Base-by-base conservation (phyloP, 2,888 invertebrate genomes). In the Drosophila paramelanica region DNA sequence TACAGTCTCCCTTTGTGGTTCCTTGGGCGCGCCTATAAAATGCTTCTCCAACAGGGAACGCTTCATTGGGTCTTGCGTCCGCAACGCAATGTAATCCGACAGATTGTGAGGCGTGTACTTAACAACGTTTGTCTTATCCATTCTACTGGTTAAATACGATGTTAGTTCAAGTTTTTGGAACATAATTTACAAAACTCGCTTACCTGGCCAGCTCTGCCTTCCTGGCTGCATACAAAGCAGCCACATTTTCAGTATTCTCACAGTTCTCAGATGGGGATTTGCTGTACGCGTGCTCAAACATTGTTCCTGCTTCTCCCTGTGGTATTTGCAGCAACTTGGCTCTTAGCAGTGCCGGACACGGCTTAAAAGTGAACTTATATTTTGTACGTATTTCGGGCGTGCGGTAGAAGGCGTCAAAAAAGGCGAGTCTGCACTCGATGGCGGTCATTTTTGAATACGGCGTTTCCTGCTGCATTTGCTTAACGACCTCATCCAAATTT, bases 391-490 rank as follows among this genome's bases (percentile, higher is more conserved):
- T 53, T 10, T 46, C 36, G 1, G 77, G 71, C 10, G 14, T 50
- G 1, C 50, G 58, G 27, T 79, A 79, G 51, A 79, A 79, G 0
- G 70, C 62, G 6, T 71, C 25, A 23, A 43, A 79, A 20, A 50
- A 79, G 13, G 39, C 38, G 5, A 11, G n/a, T 23, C 56, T 52
- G 11, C 79, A 79, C 0, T 62, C 58, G 1, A 47, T n/a, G 2
- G 8, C 49, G 2, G 27, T n/a, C 10, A 47, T 11, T 0, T 47
- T 10, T 0, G 66, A 43, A 6, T 71, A 79, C 2, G 45, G 6
- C 2, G 58, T 5, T 0, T 79, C 60, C 57, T 52, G 23, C 20
- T 64, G 50, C 78, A 79, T 79, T 56, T 67, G 50, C 6, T 17
- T 20, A 0, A 77, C 67, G 8, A 77, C 41, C 10, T 67, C 73